A percentile compares a stretch with the other conserved stretches of the same genome.
Conservation (phyloP, 2,113 vertebrate species). For the Anthoscopus minutus region DNA sequence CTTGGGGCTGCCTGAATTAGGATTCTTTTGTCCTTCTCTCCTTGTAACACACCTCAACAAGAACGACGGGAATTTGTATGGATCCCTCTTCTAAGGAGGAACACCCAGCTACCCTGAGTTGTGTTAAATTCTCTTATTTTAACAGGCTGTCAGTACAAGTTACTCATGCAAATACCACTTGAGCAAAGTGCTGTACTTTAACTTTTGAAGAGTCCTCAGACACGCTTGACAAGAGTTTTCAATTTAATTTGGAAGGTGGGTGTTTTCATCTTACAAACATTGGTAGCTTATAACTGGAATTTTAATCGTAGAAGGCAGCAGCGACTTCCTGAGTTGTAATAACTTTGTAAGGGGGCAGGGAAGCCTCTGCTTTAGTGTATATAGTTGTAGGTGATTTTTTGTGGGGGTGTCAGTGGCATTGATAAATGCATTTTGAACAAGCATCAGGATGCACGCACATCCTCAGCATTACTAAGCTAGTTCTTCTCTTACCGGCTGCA, state of each 20-base stretch:
- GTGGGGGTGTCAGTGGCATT: not conserved
- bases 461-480: slow-evolving; percentile 33
- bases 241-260: slow-evolving; percentile 36
- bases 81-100: not conserved
- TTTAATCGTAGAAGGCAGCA: not conserved
- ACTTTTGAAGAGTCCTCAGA: not conserved
- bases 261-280: not conserved
- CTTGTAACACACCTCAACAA: not conserved
- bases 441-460: slow-evolving; percentile 1
- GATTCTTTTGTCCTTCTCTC: slow-evolving; percentile 11
- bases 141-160: slow-evolving; percentile 5
- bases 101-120: not conserved
- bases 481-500: slow-evolving; percentile 25
- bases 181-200: slow-evolving; percentile 13
- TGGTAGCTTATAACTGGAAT: slow-evolving; percentile 47
- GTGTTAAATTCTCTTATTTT: slow-evolving; percentile 19
- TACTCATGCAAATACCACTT: slow-evolving; percentile 50
- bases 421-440: slow-evolving; percentile 23
- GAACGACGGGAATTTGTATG: slow-evolving; percentile 69
- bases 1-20: not conserved
- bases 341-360: not conserved
- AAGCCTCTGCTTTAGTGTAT: slow-evolving; percentile 9
- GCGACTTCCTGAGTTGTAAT: not conserved
- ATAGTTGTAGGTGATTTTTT: not conserved
- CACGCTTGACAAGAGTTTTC: slow-evolving; percentile 4